Base-by-base conservation (phyloP, 2,797 vertebrate genomes). In the Sparidentex hasta region DNA sequence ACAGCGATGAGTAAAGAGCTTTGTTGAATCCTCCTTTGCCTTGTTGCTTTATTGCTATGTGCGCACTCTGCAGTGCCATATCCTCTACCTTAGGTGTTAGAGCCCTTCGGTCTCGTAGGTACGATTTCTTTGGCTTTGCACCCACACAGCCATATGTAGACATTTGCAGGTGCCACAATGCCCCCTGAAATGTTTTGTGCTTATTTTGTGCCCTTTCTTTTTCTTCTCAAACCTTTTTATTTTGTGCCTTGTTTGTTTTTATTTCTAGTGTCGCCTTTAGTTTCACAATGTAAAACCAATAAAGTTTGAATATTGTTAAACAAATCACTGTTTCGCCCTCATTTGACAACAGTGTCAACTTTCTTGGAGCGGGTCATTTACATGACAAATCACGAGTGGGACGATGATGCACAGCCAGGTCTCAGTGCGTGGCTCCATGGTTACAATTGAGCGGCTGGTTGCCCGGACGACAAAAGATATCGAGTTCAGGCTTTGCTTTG, bases 271-370 rank as follows among this genome's bases (percentile, higher is more conserved):
- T 92, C 92, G 83, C 91, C 86, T 92, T 93, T 93, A 92, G 89
- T 92, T 95, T 94, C 87, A 94, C 90, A 74, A 93, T 95, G 92
- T 95, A 92, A 89, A 94, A 93, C 88, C 88, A 94, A 94, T 94
- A 95, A 95, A 95, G 92, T 94, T 95, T 93, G 85, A 91, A 92
- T 91, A 92, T 93, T 94, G 91, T 94, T 90, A 86, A 93, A 93
- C 84, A 72, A 84, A 74, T 68, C 17, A 3, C 17, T 48, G 65
- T 33, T 3, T 82, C 58, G 12, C 38, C 21, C 51, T 87, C 16
- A 44, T 85, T 82, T 58, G 44, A 55, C 27, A 18, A 54, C 55
- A 5, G 23, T 11, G 27, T 41, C 46, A 44, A 38, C 61, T 86
- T 81, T 62, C 64, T 66, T 56, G 43, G 57, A 56, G 44, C 21